Evolutionary conservation across 2,113 vertebrate species (phyloP), one percentile per base, ranked within the genome.

Genomic region (Sorex araneus): DNA sequence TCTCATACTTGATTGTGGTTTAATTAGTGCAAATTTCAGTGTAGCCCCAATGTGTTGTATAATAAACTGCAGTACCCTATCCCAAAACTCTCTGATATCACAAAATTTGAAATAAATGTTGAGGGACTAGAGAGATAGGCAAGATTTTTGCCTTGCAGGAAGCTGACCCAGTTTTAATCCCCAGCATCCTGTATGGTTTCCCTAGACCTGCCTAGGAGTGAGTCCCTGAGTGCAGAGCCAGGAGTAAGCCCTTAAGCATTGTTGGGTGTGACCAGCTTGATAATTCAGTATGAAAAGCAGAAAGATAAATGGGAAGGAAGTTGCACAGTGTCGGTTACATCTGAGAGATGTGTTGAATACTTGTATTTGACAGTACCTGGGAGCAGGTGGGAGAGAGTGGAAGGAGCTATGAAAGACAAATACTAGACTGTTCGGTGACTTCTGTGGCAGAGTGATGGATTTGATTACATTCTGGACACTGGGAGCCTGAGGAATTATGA

Each of bases 71-170:
- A 87, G 27, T 85, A 75, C 21, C 21, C 27, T 83, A 3, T 78
- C 47, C 9, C 19, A 88, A 89, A 75, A 7, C 34, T 75, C 69
- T 93, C 43, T 85, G 79, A 85, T 94, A 15, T 70, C 23, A 94
- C n/a, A 93, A 6, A 60, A 60, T 60, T 60, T 60, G 6, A 60
- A 19, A 60, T 60, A 16, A 54, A 54, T 60, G 57, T 21, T 60
- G 57, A 60, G 18, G 57, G 21, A 23, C 15, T 60, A 16, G 57
- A 60, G 57, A 60, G 57, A 21, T 21, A 60, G 57, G 47, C 10
- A 50, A 9, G 47, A 50, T 50, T 10, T 50, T 50, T 50, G 47
- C 47, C 9, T 6, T 60, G 21, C 57, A 23, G 57, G 18, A 19
- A 23, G 57, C 57, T 21, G 57, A 60, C 2, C 57, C 18, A 21